Conservation (phyloP, 1,140 invertebrate species). For the Bombus balteatus region DNA sequence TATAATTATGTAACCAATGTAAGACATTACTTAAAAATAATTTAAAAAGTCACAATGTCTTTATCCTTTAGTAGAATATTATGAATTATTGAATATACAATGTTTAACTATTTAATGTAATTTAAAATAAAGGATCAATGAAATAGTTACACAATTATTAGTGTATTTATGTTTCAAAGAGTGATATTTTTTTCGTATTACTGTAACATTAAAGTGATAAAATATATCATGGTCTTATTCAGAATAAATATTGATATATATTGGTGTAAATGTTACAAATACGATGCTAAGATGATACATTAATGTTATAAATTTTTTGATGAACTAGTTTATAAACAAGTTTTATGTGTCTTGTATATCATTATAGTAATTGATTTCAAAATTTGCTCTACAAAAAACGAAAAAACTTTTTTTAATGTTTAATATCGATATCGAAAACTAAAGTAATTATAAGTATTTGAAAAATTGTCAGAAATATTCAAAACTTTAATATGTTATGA, state of each 20-base stretch:
- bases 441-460: background rate
- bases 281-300: background rate
- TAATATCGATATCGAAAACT: background rate
- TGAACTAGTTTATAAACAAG: background rate
- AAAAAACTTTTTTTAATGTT: background rate
- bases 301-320: constrained; percentile 16
- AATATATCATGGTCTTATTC: constrained; percentile 16
- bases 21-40: constrained; percentile 31
- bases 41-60: background rate
- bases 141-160: background rate
- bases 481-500: background rate
- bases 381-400: background rate
- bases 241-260: background rate
- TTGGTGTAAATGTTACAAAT: background rate
- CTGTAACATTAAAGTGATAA: constrained; percentile 6
- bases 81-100: constrained; percentile 16
- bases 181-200: background rate
- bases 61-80: constrained; percentile 20
- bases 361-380: constrained; percentile 12
- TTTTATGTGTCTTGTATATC: background rate
- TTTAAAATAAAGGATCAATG: constrained; percentile 8
- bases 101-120: constrained; percentile 17
- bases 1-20: constrained; percentile 24
- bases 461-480: constrained; percentile 1
- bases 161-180: background rate